phyloP scores from a whole-genome alignment of 2,888 invertebrate species.

The Chloroclysta siterata region DNA sequence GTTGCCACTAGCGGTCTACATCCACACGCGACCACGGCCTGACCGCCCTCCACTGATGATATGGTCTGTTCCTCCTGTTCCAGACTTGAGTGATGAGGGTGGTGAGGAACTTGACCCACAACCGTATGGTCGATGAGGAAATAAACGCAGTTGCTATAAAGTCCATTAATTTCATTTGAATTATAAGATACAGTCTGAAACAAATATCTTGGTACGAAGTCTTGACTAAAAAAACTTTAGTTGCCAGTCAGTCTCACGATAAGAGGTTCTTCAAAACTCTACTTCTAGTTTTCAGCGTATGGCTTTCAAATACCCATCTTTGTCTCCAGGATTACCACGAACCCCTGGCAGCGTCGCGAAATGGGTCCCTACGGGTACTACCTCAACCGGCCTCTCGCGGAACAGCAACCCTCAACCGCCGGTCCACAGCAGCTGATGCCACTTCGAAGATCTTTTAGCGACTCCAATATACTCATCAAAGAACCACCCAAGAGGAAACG shows the following conservation, averaged over 20 bases:
- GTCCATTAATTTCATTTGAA: conserved; percentile 1
- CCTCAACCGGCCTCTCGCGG: conserved; percentile 76
- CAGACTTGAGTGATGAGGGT: conserved; percentile 18
- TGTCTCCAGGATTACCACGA: conserved; percentile 81
- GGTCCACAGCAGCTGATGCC: conserved; percentile 50
- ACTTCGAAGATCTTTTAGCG: conserved; percentile 68
- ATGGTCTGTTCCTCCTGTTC: conserved; percentile 55
- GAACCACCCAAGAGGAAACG: conserved; percentile 67
- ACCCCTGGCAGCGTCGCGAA: conserved; percentile 84
- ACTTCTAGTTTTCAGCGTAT: background rate
- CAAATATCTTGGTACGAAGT: background rate
- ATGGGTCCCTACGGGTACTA: conserved; percentile 87
- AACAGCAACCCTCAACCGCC: conserved; percentile 53
- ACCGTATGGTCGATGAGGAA: conserved; percentile 12
- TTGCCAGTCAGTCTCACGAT: too few species aligned
- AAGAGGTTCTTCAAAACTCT: background rate
- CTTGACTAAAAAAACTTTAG: background rate
- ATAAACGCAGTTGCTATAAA: conserved; percentile 5
- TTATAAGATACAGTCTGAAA: background rate
- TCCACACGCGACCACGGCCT: conserved; percentile 64
- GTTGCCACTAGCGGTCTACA: conserved; percentile 62
- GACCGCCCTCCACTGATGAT: conserved; percentile 72
- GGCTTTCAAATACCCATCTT: background rate
- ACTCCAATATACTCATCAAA: conserved; percentile 66
- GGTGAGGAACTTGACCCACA: conserved; percentile 22